These are phyloP conservation scores for Bombus cullumanus DNA, from an alignment of 1,140 invertebrate genomes.

Conservation along the genomic window DNA sequence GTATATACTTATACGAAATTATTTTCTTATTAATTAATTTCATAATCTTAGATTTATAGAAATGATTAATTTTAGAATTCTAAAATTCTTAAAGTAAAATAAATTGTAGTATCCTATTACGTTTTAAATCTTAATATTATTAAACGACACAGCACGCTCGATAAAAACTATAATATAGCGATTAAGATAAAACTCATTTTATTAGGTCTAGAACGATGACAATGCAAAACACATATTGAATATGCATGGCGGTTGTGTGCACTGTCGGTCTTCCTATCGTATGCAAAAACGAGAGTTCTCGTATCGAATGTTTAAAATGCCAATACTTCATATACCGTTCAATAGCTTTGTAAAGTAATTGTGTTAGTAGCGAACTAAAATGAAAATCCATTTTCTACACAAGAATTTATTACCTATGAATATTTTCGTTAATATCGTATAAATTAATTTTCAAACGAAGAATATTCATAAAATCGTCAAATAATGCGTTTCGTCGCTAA, in stretches of 20 bases:
- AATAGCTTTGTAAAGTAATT: constrained; percentile 41
- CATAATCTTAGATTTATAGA: too few relatives aligned
- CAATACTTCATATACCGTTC: constrained; percentile 44
- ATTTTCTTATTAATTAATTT: too few relatives aligned
- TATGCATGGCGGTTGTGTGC: not conserved
- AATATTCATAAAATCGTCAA: too few relatives aligned
- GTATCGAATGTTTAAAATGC: constrained; percentile 40
- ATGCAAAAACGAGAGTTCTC: constrained; percentile 28
- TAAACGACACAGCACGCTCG: not conserved
- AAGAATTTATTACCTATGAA: not conserved
- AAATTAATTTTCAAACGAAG: too few relatives aligned
- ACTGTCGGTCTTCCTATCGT: not conserved
- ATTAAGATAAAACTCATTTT: not conserved
- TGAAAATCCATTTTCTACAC: not conserved
- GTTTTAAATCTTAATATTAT: not conserved
- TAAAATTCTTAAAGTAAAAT: too few relatives aligned
- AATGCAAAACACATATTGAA: not conserved
- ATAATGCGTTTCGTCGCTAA: too few relatives aligned
- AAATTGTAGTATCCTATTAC: too few relatives aligned
- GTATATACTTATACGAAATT: too few relatives aligned
- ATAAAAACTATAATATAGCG: not conserved
- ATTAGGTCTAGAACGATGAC: not conserved
- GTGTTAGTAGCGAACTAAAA: not conserved
- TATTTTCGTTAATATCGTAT: not conserved
- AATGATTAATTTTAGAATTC: too few relatives aligned